These are phyloP conservation scores for Caenorhabditis sp. DNA, from an alignment of 2,888 invertebrate genomes.

Conservation along the genomic window DNA sequence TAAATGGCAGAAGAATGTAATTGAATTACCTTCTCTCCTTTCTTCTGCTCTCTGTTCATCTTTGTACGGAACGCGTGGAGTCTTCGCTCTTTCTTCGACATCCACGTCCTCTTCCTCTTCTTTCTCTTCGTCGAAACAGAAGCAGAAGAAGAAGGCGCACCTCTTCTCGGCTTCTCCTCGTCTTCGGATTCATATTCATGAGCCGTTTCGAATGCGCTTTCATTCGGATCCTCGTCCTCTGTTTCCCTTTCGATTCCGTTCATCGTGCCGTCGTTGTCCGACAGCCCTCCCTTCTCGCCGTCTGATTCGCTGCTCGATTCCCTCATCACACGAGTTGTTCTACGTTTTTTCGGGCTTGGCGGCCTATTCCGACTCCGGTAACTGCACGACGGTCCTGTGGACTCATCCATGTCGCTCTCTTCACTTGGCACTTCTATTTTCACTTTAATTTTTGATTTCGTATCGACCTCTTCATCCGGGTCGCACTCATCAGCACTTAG, in stretches of 20 bases:
- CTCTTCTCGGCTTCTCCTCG: slow-evolving; percentile 10
- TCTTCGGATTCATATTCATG: slow-evolving; percentile 23
- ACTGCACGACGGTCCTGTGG: slow-evolving; percentile 30
- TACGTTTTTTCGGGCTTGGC: slow-evolving; percentile 18
- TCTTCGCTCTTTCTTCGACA: slow-evolving; percentile 45
- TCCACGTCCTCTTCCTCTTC: slow-evolving; percentile 29
- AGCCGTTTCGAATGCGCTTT: slow-evolving; percentile 16
- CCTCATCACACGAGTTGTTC: slow-evolving; percentile 16
- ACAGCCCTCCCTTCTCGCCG: slow-evolving; percentile 4
- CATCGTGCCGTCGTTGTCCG: slow-evolving; percentile 5
- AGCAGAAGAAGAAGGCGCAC: background rate
- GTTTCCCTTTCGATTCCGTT: slow-evolving; percentile 23
- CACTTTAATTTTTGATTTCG: background rate
- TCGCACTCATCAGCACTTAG: slow-evolving; percentile 41
- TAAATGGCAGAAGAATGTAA: background rate
- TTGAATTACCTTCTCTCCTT: slow-evolving; percentile 7
- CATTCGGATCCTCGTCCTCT: slow-evolving; percentile 45
- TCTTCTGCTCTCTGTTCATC: slow-evolving; percentile 49
- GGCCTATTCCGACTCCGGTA: slow-evolving; percentile 7
- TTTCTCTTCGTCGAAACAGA: slow-evolving; percentile 1
- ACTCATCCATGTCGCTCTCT: slow-evolving; percentile 17
- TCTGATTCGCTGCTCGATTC: slow-evolving; percentile 45
- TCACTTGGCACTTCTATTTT: slow-evolving; percentile 19
- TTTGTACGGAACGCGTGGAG: slow-evolving; percentile 32
- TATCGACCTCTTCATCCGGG: slow-evolving; percentile 2